A percentile compares a stretch with the other conserved stretches of the same genome.
Conservation (phyloP, 2,113 vertebrate species). For the Hypocryptadius cinnamomeus region DNA sequence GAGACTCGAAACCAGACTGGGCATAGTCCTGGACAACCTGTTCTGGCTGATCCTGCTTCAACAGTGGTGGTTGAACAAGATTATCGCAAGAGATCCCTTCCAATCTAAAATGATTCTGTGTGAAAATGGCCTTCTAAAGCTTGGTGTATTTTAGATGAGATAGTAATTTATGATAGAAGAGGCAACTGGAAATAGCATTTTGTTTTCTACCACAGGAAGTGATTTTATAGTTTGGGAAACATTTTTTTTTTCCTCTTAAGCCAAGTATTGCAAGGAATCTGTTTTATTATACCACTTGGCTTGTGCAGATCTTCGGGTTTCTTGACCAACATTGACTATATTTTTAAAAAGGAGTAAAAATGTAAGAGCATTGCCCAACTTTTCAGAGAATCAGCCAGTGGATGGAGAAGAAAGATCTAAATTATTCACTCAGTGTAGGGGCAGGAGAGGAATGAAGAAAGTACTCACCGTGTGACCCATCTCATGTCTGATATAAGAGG, state of each 20-base stretch:
- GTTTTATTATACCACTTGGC: neutral
- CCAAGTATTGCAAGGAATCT: neutral
- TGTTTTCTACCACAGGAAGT: neutral
- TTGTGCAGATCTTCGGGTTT: neutral
- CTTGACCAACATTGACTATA: neutral
- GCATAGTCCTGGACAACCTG: neutral
- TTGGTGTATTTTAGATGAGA: neutral
- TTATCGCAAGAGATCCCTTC: neutral
- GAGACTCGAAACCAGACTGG: neutral
- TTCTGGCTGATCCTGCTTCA: neutral
- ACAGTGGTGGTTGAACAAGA: rapidly evolving
- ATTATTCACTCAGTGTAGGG: neutral
- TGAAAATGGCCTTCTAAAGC: neutral
- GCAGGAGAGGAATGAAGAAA: neutral
- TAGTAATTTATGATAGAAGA: neutral
- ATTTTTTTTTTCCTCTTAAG: neutral
- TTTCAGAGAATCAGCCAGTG: neutral
- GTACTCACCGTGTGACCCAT: neutral
- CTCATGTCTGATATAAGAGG: neutral
- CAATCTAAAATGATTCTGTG: neutral
- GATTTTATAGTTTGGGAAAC: neutral
- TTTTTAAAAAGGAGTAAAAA: neutral
- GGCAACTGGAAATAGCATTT: neutral
- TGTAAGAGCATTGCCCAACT: neutral
- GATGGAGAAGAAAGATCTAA: neutral